These are phyloP conservation scores for Plemyria rubiginata DNA, from an alignment of 2,888 invertebrate genomes.

Conservation along the genomic window DNA sequence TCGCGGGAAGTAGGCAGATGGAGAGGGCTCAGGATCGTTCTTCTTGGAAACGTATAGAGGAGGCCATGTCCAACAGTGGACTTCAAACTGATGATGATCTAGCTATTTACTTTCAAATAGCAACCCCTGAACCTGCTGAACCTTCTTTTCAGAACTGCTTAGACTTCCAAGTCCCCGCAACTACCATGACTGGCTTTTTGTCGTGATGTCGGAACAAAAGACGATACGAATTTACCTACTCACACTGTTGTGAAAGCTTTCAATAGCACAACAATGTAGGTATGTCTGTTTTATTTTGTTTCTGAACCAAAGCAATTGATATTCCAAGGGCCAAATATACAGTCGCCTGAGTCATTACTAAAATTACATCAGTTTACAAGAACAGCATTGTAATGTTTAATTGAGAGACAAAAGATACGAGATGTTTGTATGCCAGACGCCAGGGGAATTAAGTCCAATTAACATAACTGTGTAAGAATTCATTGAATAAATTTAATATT, in stretches of 20 bases:
- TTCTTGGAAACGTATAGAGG: no score
- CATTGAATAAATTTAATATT: conserved; percentile 22
- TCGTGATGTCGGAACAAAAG: neutral
- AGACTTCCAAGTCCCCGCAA: no score
- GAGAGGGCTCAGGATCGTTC: no score
- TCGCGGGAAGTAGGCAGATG: no score
- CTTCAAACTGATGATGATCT: no score
- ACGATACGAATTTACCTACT: neutral
- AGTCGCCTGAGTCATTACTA: conserved; percentile 23
- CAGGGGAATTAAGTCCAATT: conserved; percentile 54
- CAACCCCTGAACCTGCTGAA: no score
- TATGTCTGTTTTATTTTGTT: conserved; percentile 6
- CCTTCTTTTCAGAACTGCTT: no score
- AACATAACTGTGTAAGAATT: conserved; percentile 56
- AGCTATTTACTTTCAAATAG: no score
- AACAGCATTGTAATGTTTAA: conserved; percentile 37
- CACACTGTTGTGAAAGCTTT: neutral
- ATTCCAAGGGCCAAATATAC: conserved; percentile 25
- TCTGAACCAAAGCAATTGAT: conserved; percentile 16
- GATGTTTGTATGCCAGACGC: conserved; percentile 37
- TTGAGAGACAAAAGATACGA: conserved; percentile 34
- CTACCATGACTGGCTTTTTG: no score
- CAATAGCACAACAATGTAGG: neutral
- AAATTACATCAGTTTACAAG: conserved; percentile 35
- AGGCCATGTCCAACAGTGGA: no score